Base-by-base conservation (phyloP, 2,113 vertebrate genomes). In the Philantomba maxwellii region DNA sequence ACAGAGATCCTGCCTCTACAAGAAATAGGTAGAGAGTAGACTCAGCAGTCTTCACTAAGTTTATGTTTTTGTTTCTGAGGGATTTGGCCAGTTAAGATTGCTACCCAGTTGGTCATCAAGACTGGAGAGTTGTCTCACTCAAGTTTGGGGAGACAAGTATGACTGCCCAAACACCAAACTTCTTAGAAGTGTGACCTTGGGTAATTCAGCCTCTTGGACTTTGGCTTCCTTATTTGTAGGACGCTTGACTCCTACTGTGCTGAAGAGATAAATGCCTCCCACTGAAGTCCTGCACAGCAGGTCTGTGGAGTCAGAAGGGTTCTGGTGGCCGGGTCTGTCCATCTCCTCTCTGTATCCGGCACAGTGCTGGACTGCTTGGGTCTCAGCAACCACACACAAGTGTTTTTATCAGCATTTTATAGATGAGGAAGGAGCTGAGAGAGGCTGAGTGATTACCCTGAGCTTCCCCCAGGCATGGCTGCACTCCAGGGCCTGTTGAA, bases 301-400 rank as follows among this genome's bases (percentile, higher is more conserved):
- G 45, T 58, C 77, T 78, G 25, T n/a, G 33, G 26, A 19, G n/a
- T 80, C 77, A 25, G 45, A 30, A 39, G 17, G 43, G 45, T 11
- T 45, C 8, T 5, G 0, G 21, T 30, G 36, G 51, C 62, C 26
- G 28, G 33, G 26, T 4, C 21, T 23, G 39, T 70, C 15, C 28
- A 55, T 30, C 39, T 12, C 66, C 26, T 0, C 43, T 23, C 55
- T 2, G 1, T 0, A 43, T 33, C 55, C 8, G 1, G n/a, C 43
- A 4, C 26, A 2, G 9, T 3, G 78, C 86, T n/a, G 47, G n/a
- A 9, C 23, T 1, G 1, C 25, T 6, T 36, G 5, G 12, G n/a
- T 43, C 55, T 80, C 88, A 23, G 43, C 49, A 51, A 36, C 45
- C 77, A 16, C 75, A 2, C 26, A 19, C 0, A 15, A 8, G 19